phyloP scores from a whole-genome alignment of 2,113 vertebrate species.

The Sisor rabdophorus region DNA sequence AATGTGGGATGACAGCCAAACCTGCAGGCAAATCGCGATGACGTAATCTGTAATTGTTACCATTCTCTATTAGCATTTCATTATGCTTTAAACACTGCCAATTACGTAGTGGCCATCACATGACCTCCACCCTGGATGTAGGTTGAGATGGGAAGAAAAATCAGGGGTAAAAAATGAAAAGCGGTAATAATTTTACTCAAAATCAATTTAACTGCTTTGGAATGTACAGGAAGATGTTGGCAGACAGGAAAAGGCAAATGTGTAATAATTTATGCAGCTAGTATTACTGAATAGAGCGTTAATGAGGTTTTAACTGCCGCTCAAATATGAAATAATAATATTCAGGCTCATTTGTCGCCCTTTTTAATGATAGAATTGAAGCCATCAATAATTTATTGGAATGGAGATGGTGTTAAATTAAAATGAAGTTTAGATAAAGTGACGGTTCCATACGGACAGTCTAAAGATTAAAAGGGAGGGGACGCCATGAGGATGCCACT shows the following conservation, averaged over 20 bases:
- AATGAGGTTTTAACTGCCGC: conserved; percentile 28
- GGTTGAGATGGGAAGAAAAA: not conserved
- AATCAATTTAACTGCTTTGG: conserved; percentile 16
- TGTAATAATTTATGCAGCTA: conserved; percentile 30
- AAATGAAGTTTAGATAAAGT: not conserved
- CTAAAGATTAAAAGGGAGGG: no score
- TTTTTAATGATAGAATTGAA: conserved; percentile 7
- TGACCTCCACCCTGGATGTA: conserved; percentile 20
- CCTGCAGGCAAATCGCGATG: conserved; percentile 39
- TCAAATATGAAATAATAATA: conserved; percentile 28
- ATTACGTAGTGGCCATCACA: conserved; percentile 34
- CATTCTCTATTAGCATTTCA: conserved; percentile 40
- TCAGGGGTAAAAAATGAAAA: not conserved
- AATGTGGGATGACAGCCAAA: conserved; percentile 47
- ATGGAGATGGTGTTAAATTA: not conserved
- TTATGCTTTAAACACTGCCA: conserved; percentile 37
- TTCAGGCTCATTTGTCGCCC: conserved; percentile 27
- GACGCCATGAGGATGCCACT: no score
- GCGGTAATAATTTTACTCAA: conserved; percentile 3
- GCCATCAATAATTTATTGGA: conserved; percentile 1
- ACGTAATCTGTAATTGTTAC: conserved; percentile 47
- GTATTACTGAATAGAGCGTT: conserved; percentile 21
- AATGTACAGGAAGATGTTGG: conserved; percentile 3
- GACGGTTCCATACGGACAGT: not conserved
- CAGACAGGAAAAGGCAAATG: conserved; percentile 18